A percentile compares a stretch with the other conserved stretches of the same genome.
These are phyloP conservation scores for Diploscapter pachys DNA, from an alignment of 1,140 invertebrate genomes.

Conservation along the genomic window DNA sequence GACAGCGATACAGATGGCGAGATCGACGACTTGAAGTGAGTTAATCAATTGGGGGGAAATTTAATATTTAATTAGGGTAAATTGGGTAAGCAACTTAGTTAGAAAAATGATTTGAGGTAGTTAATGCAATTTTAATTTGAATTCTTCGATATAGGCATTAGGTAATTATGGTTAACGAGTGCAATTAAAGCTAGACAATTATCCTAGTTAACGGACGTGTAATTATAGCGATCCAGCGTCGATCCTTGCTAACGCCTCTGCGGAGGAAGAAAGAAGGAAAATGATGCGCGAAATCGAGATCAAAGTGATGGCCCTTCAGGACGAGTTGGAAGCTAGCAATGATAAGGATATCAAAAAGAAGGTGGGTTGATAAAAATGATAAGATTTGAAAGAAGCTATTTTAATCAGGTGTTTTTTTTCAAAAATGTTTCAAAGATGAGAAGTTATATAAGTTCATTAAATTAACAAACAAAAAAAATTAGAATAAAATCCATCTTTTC, in stretches of 20 bases:
- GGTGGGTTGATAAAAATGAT: constrained; percentile 2
- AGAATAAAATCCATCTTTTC: background rate
- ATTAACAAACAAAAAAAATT: background rate
- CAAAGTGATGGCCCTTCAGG: constrained; percentile 53
- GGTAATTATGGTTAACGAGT: constrained; percentile 27
- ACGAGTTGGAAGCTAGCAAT: constrained; percentile 49
- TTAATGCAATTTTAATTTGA: too few species aligned
- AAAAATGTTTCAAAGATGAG: too few species aligned
- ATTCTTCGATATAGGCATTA: constrained; percentile 28
- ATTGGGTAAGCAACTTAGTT: background rate
- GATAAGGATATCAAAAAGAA: constrained; percentile 22
- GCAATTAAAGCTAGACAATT: background rate
- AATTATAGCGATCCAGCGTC: background rate
- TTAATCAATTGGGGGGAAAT: background rate
- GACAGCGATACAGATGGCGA: constrained; percentile 14
- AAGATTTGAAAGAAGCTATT: background rate
- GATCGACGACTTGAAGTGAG: constrained; percentile 2
- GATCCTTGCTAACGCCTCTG: constrained; percentile 5
- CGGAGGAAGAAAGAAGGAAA: constrained; percentile 47
- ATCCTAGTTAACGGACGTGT: background rate
- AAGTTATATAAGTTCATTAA: background rate
- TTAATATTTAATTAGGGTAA: constrained; percentile 2
- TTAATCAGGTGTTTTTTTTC: too few species aligned
- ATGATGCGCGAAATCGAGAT: constrained; percentile 57
- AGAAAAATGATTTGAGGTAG: too few species aligned